Percentiles rank a stretch among this genome's conserved stretches.
Conservation (phyloP, 1,140 invertebrate species). For the Panagrolaimus sp. region DNA sequence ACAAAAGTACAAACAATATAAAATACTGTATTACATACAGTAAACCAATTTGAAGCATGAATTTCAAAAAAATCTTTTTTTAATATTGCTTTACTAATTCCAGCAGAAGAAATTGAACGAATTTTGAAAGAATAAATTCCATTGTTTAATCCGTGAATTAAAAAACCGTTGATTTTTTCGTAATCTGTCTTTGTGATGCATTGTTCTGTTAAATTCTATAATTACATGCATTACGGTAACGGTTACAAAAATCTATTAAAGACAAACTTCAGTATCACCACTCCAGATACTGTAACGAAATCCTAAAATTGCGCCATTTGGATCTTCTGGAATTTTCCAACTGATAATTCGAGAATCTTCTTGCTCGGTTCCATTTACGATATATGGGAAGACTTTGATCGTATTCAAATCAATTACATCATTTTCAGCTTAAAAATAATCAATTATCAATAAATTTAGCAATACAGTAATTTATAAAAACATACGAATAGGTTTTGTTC, state of each 20-base stretch:
- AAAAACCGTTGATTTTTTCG: slow-evolving; percentile 33
- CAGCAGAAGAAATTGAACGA: slow-evolving; percentile 73
- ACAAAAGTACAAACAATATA: too few species aligned
- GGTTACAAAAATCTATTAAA: too few species aligned
- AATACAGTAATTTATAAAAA: background rate
- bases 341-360: slow-evolving; percentile 21
- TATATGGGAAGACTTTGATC: slow-evolving; percentile 33
- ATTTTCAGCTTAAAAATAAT: slow-evolving; percentile 36
- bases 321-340: slow-evolving; percentile 43
- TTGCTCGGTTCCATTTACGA: background rate
- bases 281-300: slow-evolving; percentile 24
- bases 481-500: slow-evolving; percentile 17
- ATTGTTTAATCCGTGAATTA: slow-evolving; percentile 64
- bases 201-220: slow-evolving; percentile 31
- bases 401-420: slow-evolving; percentile 42
- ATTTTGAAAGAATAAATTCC: slow-evolving; percentile 79
- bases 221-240: too few species aligned
- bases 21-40: too few species aligned
- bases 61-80: too few species aligned
- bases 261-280: too few species aligned
- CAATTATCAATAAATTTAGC: background rate
- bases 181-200: slow-evolving; percentile 38
- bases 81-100: slow-evolving; percentile 65
- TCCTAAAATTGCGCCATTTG: slow-evolving; percentile 49
- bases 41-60: too few species aligned